These are phyloP conservation scores for Palythoa heliodiscus DNA, from an alignment of 92 coral and sea anemone genomes.

Conservation along the genomic window DNA sequence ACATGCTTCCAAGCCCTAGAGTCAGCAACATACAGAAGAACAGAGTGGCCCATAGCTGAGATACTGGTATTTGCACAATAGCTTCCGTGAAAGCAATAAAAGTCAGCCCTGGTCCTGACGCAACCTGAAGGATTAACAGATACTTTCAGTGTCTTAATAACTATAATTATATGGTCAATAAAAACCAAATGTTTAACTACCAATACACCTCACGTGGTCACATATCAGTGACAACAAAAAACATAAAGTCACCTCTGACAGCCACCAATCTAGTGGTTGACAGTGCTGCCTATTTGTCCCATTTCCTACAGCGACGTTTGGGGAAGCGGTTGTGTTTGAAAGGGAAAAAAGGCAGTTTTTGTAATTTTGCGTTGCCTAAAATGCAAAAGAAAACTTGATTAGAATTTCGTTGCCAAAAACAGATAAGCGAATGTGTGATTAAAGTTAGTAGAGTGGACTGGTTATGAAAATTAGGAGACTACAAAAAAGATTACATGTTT, in stretches of 20 bases:
- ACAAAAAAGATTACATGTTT: too few relatives aligned
- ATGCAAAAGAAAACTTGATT: neutral
- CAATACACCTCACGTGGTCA: too few relatives aligned
- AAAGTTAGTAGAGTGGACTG: too few relatives aligned
- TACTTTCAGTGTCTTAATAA: neutral
- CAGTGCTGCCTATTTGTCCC: conserved; percentile 51
- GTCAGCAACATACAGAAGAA: conserved; percentile 96
- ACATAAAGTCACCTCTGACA: conserved; percentile 63
- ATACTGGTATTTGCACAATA: conserved; percentile 83
- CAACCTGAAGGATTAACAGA: conserved; percentile 62
- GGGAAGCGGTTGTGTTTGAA: conserved; percentile 21
- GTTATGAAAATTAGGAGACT: too few relatives aligned
- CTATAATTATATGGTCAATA: too few relatives aligned
- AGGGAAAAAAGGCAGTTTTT: conserved; percentile 37
- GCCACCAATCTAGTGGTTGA: conserved; percentile 60
- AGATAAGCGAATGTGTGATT: too few relatives aligned
- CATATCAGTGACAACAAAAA: neutral
- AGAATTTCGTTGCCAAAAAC: neutral
- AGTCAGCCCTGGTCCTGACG: conserved; percentile 91
- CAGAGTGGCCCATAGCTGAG: conserved; percentile 93
- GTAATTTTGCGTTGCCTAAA: conserved; percentile 65
- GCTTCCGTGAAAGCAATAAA: conserved; percentile 99
- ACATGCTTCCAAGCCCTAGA: conserved; percentile 96
- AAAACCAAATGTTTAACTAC: too few relatives aligned
- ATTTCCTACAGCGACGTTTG: conserved; percentile 18